Evolutionary conservation across 1,140 invertebrate genomes (phyloP).

Genomic region (Drosophila pseudoananassae): DNA sequence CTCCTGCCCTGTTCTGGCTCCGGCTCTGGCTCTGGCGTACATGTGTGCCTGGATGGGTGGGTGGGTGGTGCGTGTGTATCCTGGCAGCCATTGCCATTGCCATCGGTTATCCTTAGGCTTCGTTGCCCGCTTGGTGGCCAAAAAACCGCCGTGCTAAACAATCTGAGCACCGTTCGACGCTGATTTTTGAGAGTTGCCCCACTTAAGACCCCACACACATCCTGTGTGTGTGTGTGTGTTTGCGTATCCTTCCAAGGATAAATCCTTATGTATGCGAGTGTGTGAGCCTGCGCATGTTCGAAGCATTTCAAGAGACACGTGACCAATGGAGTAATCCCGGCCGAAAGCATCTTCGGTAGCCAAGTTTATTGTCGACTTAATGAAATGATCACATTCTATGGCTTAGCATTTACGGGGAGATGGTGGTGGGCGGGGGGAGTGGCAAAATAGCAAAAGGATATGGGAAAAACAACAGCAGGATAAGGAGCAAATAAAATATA

Average conservation of each 20-base stretch:
- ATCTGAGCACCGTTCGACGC: conserved; percentile 34
- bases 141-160: conserved; percentile 36
- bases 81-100: conserved; percentile 75
- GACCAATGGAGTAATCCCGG: conserved; percentile 42
- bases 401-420: background rate
- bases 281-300: conserved; percentile 37
- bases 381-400: conserved; percentile 20
- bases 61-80: conserved; percentile 42
- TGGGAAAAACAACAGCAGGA: background rate
- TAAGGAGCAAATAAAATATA: background rate
- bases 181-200: conserved; percentile 49
- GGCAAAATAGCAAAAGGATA: background rate
- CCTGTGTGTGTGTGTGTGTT: background rate
- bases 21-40: background rate
- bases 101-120: conserved; percentile 53
- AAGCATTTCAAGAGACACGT: conserved; percentile 14
- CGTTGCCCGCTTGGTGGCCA: conserved; percentile 31
- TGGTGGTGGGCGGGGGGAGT: background rate
- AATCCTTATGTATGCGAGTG: background rate
- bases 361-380: conserved; percentile 6
- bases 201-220: conserved; percentile 26
- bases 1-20: background rate
- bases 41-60: conserved; percentile 16
- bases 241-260: background rate
- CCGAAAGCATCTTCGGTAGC: conserved; percentile 7